phyloP scores from a whole-genome alignment of 2,888 invertebrate genomes.

The Plagodis dolabraria region DNA sequence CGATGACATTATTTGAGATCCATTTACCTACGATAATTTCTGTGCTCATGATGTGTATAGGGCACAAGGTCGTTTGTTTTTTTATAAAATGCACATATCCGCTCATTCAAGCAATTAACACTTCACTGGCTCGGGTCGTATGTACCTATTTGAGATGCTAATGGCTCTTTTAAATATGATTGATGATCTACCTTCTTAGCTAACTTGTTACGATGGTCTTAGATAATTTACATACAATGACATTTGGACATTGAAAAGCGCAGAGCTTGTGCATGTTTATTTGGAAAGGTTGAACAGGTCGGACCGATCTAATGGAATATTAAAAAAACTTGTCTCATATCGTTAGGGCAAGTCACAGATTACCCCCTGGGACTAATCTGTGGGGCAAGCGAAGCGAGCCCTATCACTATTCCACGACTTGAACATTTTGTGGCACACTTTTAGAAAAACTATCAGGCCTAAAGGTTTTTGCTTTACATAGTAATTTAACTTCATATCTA shows the following conservation, averaged over 20 bases:
- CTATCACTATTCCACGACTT: too few relatives aligned
- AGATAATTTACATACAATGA: background rate
- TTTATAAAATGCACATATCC: constrained; percentile 39
- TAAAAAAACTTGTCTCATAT: too few relatives aligned
- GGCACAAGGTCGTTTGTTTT: constrained; percentile 39
- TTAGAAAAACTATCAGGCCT: too few relatives aligned
- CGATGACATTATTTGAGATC: constrained; percentile 33
- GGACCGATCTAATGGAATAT: background rate
- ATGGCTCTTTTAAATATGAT: constrained; percentile 22
- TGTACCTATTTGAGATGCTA: constrained; percentile 3
- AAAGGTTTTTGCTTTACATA: too few relatives aligned
- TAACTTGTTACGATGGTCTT: constrained; percentile 4
- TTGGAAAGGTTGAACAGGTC: too few relatives aligned
- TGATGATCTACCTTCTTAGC: constrained; percentile 22
- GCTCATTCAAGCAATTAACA: constrained; percentile 33
- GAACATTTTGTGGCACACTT: too few relatives aligned
- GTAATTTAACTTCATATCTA: too few relatives aligned
- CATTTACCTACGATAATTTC: constrained; percentile 33
- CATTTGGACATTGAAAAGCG: background rate
- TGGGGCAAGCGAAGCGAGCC: too few relatives aligned
- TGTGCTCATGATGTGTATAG: constrained; percentile 38
- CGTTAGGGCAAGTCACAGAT: too few relatives aligned
- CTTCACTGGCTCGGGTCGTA: constrained; percentile 23
- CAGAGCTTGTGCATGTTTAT: too few relatives aligned
- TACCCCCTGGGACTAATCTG: too few relatives aligned